Percentiles rank a stretch among this genome's conserved stretches.
Evolutionary conservation across 2,797 vertebrate genomes (phyloP).

Genomic region (Avahi laniger): DNA sequence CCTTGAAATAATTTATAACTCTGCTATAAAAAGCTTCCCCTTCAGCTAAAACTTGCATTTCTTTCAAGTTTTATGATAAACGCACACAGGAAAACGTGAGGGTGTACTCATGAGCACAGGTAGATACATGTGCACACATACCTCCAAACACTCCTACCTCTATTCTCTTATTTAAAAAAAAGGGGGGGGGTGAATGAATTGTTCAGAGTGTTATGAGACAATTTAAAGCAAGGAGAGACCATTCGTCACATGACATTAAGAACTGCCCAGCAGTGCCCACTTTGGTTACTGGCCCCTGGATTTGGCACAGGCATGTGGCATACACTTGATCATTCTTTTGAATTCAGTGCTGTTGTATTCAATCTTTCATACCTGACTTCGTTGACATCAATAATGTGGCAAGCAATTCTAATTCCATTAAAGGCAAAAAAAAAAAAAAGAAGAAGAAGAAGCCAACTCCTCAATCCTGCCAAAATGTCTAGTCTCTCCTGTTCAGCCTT

Average conservation of each 20-base stretch:
- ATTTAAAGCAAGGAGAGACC: not conserved
- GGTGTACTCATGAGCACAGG: not conserved
- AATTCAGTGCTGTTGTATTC: not conserved
- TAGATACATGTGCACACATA: fast-evolving
- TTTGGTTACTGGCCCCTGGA: not conserved
- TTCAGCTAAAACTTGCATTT: slow-evolving; percentile 76
- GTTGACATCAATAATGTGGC: not conserved
- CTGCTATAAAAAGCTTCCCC: slow-evolving; percentile 75
- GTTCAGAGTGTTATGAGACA: not conserved
- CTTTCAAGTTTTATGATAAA: slow-evolving; percentile 79
- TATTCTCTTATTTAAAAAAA: not conserved
- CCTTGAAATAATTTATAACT: slow-evolving; percentile 77
- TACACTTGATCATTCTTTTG: not conserved
- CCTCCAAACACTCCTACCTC: not conserved
- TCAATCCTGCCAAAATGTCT: not conserved
- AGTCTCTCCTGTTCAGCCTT: not conserved
- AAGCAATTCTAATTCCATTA: not conserved
- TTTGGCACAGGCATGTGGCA: not conserved
- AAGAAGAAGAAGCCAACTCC: not conserved
- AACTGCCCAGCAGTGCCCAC: not conserved
- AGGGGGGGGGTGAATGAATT: not conserved
- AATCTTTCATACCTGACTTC: not conserved
- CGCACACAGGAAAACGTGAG: not conserved
- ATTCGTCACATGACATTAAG: not conserved
- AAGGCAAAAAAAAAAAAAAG: not conserved